Conservation (phyloP, 2,888 invertebrate genomes). For the Julus scandinavius region DNA sequence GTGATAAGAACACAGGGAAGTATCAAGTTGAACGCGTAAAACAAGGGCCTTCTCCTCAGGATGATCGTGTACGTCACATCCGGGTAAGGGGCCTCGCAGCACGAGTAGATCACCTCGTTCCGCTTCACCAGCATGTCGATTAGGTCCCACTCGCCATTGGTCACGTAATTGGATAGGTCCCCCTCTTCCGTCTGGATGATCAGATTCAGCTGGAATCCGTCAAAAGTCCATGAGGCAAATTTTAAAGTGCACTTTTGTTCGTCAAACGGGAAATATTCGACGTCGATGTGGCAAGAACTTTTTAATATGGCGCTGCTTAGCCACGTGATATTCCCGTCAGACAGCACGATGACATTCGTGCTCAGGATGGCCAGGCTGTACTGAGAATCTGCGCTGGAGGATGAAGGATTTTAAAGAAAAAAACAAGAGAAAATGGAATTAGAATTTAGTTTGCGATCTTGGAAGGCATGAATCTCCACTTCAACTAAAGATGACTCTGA, state of each 20-base stretch:
- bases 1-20: slow-evolving; percentile 71
- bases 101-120: slow-evolving; percentile 62
- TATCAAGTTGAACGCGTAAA: slow-evolving; percentile 68
- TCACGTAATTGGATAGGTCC: slow-evolving; percentile 70
- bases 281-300: slow-evolving; percentile 69
- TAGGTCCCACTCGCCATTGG: slow-evolving; percentile 70
- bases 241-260: slow-evolving; percentile 70
- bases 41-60: slow-evolving; percentile 69
- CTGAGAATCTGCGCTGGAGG: slow-evolving; percentile 65
- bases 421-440: too few species aligned
- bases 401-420: too few species aligned
- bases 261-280: slow-evolving; percentile 71
- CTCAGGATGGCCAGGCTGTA: slow-evolving; percentile 67
- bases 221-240: slow-evolving; percentile 71
- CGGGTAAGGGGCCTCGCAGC: slow-evolving; percentile 68
- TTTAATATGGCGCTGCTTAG: slow-evolving; percentile 70
- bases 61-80: slow-evolving; percentile 69
- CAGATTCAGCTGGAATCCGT: slow-evolving; percentile 66
- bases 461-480: too few species aligned
- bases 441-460: too few species aligned
- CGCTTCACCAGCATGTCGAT: slow-evolving; percentile 66
- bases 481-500: too few species aligned
- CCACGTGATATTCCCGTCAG: slow-evolving; percentile 71
- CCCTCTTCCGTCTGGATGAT: slow-evolving; percentile 66
- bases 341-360: slow-evolving; percentile 70